Evolutionary conservation across 2,113 vertebrate species (phyloP).

Genomic region (Ammodytes dubius): DNA sequence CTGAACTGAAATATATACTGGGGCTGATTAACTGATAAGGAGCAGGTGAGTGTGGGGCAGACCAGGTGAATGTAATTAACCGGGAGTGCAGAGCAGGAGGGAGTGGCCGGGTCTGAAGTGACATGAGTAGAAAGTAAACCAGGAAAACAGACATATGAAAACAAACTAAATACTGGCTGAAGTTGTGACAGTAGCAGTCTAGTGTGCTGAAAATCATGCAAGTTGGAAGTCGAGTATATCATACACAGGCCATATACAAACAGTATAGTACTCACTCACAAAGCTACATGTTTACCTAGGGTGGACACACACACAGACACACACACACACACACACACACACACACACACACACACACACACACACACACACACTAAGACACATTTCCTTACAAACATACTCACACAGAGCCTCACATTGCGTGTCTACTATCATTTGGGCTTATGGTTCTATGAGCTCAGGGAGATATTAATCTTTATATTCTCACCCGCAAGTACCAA

Average conservation of each 20-base stretch:
- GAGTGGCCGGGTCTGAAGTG: too few species aligned
- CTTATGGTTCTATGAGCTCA: background rate
- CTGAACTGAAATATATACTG: too few species aligned
- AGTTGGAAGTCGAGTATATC: background rate
- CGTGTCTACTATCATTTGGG: background rate
- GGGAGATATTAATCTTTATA: slow-evolving; percentile 28
- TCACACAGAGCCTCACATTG: background rate
- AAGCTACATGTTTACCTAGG: background rate
- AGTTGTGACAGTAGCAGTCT: too few species aligned
- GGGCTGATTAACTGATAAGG: too few species aligned
- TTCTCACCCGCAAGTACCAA: slow-evolving; percentile 10
- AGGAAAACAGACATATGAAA: too few species aligned
- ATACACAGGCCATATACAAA: background rate
- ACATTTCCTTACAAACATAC: background rate
- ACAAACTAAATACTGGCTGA: too few species aligned
- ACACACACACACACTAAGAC: background rate
- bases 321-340: background rate
- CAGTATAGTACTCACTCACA: background rate
- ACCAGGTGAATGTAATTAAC: too few species aligned
- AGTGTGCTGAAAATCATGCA: too few species aligned
- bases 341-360: background rate
- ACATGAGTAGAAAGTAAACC: too few species aligned
- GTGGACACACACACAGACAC: background rate
- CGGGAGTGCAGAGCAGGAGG: too few species aligned
- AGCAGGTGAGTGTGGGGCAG: too few species aligned